A percentile compares a stretch with the other conserved stretches of the same genome.
phyloP scores from a whole-genome alignment of 2,888 invertebrate species.

The Idaea straminata region DNA sequence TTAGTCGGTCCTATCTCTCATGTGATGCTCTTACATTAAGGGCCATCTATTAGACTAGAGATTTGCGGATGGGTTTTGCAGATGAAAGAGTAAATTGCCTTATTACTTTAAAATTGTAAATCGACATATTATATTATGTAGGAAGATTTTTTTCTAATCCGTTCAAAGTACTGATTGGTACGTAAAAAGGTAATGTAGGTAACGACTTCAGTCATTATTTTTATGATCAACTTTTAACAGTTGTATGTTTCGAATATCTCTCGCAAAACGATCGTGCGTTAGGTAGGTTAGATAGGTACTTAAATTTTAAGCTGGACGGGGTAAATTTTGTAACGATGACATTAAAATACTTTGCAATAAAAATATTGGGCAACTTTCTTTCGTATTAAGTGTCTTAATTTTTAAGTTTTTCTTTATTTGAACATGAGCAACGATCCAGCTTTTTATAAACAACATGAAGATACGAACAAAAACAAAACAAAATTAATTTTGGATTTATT shows the following conservation, averaged over 20 bases:
- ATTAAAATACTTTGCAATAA: neutral
- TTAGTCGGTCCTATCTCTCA: too few species aligned
- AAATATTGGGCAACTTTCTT: neutral
- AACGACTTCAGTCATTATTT: constrained; percentile 27
- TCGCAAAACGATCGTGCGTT: neutral
- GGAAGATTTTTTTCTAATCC: neutral
- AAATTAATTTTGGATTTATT: constrained; percentile 63
- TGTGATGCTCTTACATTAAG: too few species aligned
- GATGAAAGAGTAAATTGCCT: too few species aligned
- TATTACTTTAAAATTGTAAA: too few species aligned
- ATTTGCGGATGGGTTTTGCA: too few species aligned
- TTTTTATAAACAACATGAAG: neutral
- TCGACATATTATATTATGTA: too few species aligned
- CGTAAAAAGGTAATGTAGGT: constrained; percentile 2
- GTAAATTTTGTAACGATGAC: neutral
- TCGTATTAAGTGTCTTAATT: neutral
- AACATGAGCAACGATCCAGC: too few species aligned
- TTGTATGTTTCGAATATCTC: neutral
- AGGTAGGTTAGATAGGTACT: constrained; percentile 1
- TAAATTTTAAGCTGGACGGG: neutral
- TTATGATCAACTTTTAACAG: constrained; percentile 21
- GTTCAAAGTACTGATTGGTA: neutral
- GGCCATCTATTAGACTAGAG: too few species aligned
- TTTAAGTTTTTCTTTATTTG: neutral
- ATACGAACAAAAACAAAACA: constrained; percentile 25